Percentiles rank a stretch among this genome's conserved stretches.
Evolutionary conservation across 2,797 vertebrate genomes (phyloP).

Genomic region (Brotula barbata): DNA sequence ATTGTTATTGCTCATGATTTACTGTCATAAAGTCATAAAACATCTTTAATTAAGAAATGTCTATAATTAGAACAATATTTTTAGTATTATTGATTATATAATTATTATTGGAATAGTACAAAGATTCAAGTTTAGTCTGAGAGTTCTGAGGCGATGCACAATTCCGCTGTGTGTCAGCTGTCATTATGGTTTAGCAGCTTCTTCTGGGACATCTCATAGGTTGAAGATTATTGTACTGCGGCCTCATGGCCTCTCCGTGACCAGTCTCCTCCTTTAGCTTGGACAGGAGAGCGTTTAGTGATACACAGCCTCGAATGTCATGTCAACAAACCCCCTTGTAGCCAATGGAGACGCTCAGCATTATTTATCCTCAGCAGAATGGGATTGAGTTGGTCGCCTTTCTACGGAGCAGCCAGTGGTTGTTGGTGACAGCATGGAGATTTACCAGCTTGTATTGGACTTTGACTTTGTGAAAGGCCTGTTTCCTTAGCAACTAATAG

Average conservation of each 20-base stretch:
- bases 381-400: conserved; percentile 32
- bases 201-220: conserved; percentile 19
- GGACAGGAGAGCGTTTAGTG: conserved; percentile 24
- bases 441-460: conserved; percentile 56
- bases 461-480: conserved; percentile 61
- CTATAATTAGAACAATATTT: too few species aligned
- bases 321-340: conserved; percentile 31
- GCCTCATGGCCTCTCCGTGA: not conserved
- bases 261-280: conserved; percentile 4
- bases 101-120: too few species aligned
- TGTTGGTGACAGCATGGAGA: conserved; percentile 26
- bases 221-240: conserved; percentile 42
- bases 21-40: too few species aligned
- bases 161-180: too few species aligned
- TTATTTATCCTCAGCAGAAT: conserved; percentile 31
- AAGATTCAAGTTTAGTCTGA: too few species aligned
- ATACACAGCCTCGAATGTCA: conserved; percentile 20
- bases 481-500: conserved; percentile 64
- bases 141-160: too few species aligned
- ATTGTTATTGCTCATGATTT: too few species aligned
- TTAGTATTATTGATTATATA: too few species aligned
- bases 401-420: conserved; percentile 21
- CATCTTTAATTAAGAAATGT: too few species aligned
- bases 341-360: conserved; percentile 20
- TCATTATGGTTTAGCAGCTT: conserved; percentile 37